Evolutionary conservation across 2,797 vertebrate genomes (phyloP).

Genomic region (Buceros bicornis): DNA sequence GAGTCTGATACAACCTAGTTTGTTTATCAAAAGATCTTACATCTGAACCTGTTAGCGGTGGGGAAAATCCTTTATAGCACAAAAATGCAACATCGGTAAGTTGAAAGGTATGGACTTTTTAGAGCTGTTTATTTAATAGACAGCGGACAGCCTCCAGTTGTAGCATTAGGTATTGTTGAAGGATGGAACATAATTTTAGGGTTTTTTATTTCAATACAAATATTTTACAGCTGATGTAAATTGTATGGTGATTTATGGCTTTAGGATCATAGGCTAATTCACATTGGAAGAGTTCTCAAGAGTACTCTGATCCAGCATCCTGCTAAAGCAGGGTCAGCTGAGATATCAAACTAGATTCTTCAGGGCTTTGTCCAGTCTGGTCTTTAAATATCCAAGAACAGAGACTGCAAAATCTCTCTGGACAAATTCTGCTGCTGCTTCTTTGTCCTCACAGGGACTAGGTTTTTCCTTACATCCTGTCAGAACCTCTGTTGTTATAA

Average conservation of each 20-base stretch:
- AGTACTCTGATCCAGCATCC: not conserved
- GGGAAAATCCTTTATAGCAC: not conserved
- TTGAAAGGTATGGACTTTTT: not conserved
- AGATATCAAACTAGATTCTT: not conserved
- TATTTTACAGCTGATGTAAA: not conserved
- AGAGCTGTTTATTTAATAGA: not conserved
- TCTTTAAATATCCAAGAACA: not conserved
- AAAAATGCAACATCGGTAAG: not conserved
- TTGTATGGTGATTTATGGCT: not conserved
- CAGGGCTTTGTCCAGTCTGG: not conserved
- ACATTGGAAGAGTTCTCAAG: not conserved
- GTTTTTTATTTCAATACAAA: not conserved
- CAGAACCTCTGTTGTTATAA: not conserved
- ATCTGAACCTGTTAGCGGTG: not conserved
- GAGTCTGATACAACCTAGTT: not conserved
- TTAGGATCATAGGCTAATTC: not conserved
- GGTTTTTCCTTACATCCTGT: not conserved
- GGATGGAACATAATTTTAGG: not conserved
- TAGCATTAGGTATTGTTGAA: not conserved
- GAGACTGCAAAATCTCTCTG: not conserved
- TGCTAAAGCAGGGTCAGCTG: not conserved
- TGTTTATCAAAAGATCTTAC: not conserved
- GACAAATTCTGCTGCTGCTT: not conserved
- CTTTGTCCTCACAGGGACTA: not conserved
- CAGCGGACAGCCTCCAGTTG: not conserved